Evolutionary conservation across 2,888 invertebrate genomes (phyloP).

Genomic region (Operophtera brumata): DNA sequence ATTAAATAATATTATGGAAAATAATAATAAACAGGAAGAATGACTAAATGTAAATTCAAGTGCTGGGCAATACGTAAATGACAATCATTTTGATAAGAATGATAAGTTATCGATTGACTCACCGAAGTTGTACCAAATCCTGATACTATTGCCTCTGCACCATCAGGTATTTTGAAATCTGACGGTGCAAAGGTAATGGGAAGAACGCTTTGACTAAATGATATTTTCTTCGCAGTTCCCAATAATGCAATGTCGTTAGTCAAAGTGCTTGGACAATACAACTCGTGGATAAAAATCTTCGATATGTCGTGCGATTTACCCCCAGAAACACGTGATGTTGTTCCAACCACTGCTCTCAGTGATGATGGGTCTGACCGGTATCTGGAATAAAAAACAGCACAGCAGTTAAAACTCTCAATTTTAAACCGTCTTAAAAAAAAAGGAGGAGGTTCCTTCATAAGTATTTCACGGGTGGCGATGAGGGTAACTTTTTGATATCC

Average conservation of each 20-base stretch:
- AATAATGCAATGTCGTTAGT: constrained; percentile 67
- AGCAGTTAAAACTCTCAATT: too few species aligned
- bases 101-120: constrained; percentile 23
- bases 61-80: too few species aligned
- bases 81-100: too few species aligned
- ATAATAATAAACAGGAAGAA: too few species aligned
- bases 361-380: constrained; percentile 43
- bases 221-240: constrained; percentile 47
- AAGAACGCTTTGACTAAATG: constrained; percentile 45
- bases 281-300: constrained; percentile 49
- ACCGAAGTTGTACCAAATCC: constrained; percentile 65
- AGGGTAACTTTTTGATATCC: too few species aligned
- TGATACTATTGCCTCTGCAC: constrained; percentile 63
- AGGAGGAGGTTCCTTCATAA: too few species aligned
- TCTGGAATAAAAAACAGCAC: constrained; percentile 50
- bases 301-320: constrained; percentile 56
- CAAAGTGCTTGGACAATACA: constrained; percentile 50
- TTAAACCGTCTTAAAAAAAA: too few species aligned
- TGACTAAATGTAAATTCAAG: too few species aligned
- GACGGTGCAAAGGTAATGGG: constrained; percentile 50
- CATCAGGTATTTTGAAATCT: constrained; percentile 45
- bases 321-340: constrained; percentile 51
- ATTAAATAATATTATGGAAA: neutral
- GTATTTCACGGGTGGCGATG: too few species aligned
- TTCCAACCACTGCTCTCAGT: constrained; percentile 58